Base-by-base conservation (phyloP, 1,140 invertebrate species). In the Drosophila takahashii region DNA sequence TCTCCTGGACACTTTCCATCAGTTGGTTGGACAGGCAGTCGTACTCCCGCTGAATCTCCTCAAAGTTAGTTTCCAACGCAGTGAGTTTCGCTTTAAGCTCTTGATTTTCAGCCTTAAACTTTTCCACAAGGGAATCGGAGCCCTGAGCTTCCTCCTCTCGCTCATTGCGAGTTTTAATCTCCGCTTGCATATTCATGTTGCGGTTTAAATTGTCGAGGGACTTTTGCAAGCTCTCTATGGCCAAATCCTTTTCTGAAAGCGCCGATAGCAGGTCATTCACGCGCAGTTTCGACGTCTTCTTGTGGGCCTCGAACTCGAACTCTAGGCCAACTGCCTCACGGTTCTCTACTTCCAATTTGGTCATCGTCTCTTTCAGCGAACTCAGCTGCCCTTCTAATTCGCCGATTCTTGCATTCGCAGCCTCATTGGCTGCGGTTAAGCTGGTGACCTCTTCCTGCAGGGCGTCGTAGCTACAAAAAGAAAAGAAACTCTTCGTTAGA, bases 341-440 rank as follows among this genome's bases (percentile, higher is more conserved):
- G 50, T 90, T 90, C 75, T 92, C 92, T 51, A 90, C 48, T 29
- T 89, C 86, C 67, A 92, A 58, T 36, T 57, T 73, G 15, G 79
- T 45, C 10, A 79, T 59, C 8, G 56, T 81, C 37, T 79, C 27
- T 22, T 76, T 81, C 10, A 91, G 32, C n/a, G 29, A 10, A 10
- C 69, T 53, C 1, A 91, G 26, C n/a, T 90, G 22, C 8, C 44
- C 27, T 37, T 90, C 84, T 66, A 79, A 83, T 2, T 53, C 48
- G 2, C 18, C 26, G 1, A 84, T 72, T 50, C 79, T 87, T 0
- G 13, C 29, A 53, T 81, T 79, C 9, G 80, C 59, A 8, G 34
- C 29, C 39, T 75, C 16, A 13, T 83, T 83, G 4, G 54, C 42
- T 15, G 44, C 34, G 6, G 29, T 73, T 5, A 86, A 32, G 2